These are phyloP conservation scores for Phoronis australis DNA, from an alignment of 2,888 invertebrate genomes.

Conservation along the genomic window DNA sequence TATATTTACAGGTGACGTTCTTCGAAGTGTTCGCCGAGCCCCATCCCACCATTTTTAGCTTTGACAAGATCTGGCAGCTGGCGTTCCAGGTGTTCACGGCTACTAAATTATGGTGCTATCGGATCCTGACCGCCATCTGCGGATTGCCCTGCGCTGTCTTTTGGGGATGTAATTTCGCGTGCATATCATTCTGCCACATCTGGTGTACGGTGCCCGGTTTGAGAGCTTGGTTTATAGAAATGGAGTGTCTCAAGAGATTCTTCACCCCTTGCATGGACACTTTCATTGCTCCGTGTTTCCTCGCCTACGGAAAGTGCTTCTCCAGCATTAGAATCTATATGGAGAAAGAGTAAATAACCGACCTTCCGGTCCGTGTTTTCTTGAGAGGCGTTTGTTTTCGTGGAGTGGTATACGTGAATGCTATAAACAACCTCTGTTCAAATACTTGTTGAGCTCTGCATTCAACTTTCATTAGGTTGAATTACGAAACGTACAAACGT, in stretches of 20 bases:
- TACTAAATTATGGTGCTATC: conserved; percentile 65
- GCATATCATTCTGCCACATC: conserved; percentile 59
- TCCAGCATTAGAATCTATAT: no score
- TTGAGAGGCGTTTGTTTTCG: no score
- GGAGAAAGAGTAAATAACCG: no score
- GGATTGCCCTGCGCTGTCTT: conserved; percentile 65
- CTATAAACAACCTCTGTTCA: no score
- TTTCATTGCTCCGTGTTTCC: conserved; percentile 21
- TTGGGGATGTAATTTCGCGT: conserved; percentile 52
- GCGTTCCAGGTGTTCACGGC: conserved; percentile 55
- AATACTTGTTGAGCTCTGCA: no score
- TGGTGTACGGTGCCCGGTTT: conserved; percentile 21
- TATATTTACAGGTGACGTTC: conserved; percentile 58
- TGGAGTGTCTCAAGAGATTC: conserved; percentile 14
- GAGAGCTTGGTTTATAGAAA: conserved; percentile 15
- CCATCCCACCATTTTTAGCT: conserved; percentile 20
- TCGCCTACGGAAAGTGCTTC: conserved; percentile 17
- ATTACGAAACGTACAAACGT: no score
- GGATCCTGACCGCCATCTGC: conserved; percentile 62
- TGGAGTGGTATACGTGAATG: no score
- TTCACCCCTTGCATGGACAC: conserved; percentile 14
- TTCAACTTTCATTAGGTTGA: no score
- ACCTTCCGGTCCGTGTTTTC: no score
- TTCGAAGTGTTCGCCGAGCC: conserved; percentile 35
- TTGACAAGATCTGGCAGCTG: conserved; percentile 64